Evolutionary conservation across 2,797 vertebrate genomes (phyloP).

Genomic region (Danio choprae): DNA sequence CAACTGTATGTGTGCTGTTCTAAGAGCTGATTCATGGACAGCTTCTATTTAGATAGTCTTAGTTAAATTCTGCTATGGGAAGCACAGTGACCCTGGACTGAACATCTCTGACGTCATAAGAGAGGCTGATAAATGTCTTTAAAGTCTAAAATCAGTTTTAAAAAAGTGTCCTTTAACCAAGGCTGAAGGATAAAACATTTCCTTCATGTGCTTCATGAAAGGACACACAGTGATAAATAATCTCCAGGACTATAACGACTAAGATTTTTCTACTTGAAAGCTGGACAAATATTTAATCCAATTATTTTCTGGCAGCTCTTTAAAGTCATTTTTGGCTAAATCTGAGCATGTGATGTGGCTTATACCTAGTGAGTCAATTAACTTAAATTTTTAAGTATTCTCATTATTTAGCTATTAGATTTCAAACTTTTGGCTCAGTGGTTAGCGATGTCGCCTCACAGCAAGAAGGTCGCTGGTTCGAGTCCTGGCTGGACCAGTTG

Average conservation of each 20-base stretch:
- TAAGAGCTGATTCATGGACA: neutral
- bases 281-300: constrained; percentile 3
- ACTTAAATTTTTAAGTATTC: neutral
- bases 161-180: neutral
- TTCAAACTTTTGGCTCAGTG: no score
- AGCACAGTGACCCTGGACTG: neutral
- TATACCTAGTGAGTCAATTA: neutral
- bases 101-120: constrained; percentile 6
- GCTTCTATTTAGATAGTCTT: neutral
- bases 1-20: neutral
- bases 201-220: neutral
- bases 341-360: neutral
- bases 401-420: neutral
- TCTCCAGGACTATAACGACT: neutral
- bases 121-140: neutral
- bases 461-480: no score
- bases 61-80: neutral
- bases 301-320: constrained; percentile 2
- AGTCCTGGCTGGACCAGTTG: no score
- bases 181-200: neutral
- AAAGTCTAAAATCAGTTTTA: neutral
- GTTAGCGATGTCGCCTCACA: no score
- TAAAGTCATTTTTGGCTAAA: neutral
- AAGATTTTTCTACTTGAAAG: neutral
- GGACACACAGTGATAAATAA: neutral